phyloP scores from a whole-genome alignment of 2,797 vertebrate genomes.

The Microtus californicus region DNA sequence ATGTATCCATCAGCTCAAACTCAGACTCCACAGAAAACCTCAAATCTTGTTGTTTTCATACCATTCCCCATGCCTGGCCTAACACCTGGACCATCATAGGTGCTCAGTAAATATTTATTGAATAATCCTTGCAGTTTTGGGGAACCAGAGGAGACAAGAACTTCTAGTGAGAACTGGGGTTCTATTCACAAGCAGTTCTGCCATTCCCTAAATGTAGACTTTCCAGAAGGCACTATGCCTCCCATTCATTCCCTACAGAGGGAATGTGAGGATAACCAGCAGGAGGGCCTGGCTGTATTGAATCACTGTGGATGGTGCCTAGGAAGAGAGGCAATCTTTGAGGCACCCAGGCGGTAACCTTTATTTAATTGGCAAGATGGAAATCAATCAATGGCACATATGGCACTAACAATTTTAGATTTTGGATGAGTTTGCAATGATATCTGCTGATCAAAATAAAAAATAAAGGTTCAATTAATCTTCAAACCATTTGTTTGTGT shows the following conservation, averaged over 20 bases:
- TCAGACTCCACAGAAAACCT: background rate
- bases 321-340: constrained; percentile 73
- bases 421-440: constrained; percentile 77
- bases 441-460: constrained; percentile 69
- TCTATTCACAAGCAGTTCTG: background rate
- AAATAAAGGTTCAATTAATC: constrained; percentile 74
- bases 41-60: constrained; percentile 15
- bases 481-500: constrained; percentile 32
- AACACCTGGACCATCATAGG: background rate
- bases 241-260: constrained; percentile 8
- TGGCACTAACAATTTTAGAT: constrained; percentile 81
- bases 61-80: background rate
- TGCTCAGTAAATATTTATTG: constrained; percentile 26
- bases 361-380: constrained; percentile 82
- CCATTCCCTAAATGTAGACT: background rate
- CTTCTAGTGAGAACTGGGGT: constrained; percentile 19
- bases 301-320: constrained; percentile 55
- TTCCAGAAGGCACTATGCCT: constrained; percentile 61
- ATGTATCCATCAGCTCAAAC: background rate
- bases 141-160: constrained; percentile 23
- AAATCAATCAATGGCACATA: constrained; percentile 82
- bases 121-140: constrained; percentile 5
- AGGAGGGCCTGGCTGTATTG: constrained; percentile 51
- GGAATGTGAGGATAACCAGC: constrained; percentile 64
- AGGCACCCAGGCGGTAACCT: constrained; percentile 78